phyloP scores from a whole-genome alignment of 2,888 invertebrate genomes.

The Pasiphila rectangulata region DNA sequence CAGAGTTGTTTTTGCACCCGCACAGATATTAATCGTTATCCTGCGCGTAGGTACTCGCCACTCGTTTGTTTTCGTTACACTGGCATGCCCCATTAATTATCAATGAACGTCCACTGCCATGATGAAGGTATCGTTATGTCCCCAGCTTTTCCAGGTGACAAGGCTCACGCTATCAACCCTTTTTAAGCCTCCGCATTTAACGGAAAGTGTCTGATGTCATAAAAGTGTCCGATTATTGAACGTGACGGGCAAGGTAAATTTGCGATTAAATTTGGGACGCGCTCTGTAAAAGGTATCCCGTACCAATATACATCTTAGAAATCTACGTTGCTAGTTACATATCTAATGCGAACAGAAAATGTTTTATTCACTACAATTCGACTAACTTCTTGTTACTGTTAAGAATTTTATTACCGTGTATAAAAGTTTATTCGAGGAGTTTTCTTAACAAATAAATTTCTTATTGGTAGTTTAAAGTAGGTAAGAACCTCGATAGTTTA shows the following conservation, averaged over 20 bases:
- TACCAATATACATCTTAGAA: slow-evolving; percentile 4
- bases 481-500: slow-evolving; percentile 18
- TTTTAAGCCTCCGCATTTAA: slow-evolving; percentile 79
- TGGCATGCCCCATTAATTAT: slow-evolving; percentile 79
- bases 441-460: slow-evolving; percentile 32
- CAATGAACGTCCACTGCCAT: slow-evolving; percentile 76
- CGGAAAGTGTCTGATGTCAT: slow-evolving; percentile 77
- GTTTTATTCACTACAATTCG: slow-evolving; percentile 32
- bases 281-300: slow-evolving; percentile 32
- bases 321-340: slow-evolving; percentile 14
- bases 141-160: slow-evolving; percentile 76
- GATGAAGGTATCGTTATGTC: slow-evolving; percentile 75
- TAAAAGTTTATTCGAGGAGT: slow-evolving; percentile 29
- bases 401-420: slow-evolving; percentile 36
- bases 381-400: slow-evolving; percentile 32
- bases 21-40: slow-evolving; percentile 80
- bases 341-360: slow-evolving; percentile 20
- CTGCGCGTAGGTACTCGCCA: slow-evolving; percentile 63
- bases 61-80: slow-evolving; percentile 80
- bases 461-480: slow-evolving; percentile 21
- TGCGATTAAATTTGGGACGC: slow-evolving; percentile 65
- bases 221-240: slow-evolving; percentile 77
- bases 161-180: slow-evolving; percentile 76
- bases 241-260: slow-evolving; percentile 71
- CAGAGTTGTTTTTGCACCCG: slow-evolving; percentile 77